Evolutionary conservation across 2,888 invertebrate genomes (phyloP).

Genomic region (Pheosia gnoma): DNA sequence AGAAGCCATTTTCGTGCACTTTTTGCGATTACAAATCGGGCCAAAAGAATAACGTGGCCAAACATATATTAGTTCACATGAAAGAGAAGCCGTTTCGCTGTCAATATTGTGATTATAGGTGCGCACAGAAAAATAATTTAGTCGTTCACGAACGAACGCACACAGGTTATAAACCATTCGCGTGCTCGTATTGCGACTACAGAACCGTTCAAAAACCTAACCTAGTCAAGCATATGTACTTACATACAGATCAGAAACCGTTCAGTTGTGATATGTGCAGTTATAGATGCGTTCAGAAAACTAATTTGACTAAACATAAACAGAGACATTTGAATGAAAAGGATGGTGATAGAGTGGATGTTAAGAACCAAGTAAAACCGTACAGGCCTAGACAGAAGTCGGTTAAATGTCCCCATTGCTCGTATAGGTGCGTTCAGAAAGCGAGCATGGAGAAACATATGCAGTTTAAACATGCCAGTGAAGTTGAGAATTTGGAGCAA

Average conservation of each 20-base stretch:
- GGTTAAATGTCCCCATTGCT: conserved; percentile 70
- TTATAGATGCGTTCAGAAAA: conserved; percentile 79
- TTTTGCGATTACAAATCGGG: conserved; percentile 81
- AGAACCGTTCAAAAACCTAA: conserved; percentile 80
- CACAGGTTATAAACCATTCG: conserved; percentile 80
- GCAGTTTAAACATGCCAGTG: conserved; percentile 67
- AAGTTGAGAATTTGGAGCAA: conserved; percentile 32
- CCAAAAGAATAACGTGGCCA: conserved; percentile 79
- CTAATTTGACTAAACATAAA: conserved; percentile 78
- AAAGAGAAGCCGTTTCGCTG: conserved; percentile 79
- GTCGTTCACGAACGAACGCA: conserved; percentile 80
- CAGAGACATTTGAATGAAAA: conserved; percentile 75
- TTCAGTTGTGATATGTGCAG: conserved; percentile 78
- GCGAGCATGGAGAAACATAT: conserved; percentile 78
- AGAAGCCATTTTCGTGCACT: conserved; percentile 76
- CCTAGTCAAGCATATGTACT: conserved; percentile 80
- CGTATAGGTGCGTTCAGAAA: conserved; percentile 75
- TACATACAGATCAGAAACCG: conserved; percentile 79
- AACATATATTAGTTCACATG: conserved; percentile 81
- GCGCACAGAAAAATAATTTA: conserved; percentile 79
- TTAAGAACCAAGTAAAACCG: conserved; percentile 64
- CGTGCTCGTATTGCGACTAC: conserved; percentile 78
- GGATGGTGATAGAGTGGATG: conserved; percentile 58
- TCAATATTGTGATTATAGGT: conserved; percentile 78
- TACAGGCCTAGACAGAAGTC: conserved; percentile 74